Evolutionary conservation across 2,113 vertebrate species (phyloP).

Genomic region (Eidolon helvum): DNA sequence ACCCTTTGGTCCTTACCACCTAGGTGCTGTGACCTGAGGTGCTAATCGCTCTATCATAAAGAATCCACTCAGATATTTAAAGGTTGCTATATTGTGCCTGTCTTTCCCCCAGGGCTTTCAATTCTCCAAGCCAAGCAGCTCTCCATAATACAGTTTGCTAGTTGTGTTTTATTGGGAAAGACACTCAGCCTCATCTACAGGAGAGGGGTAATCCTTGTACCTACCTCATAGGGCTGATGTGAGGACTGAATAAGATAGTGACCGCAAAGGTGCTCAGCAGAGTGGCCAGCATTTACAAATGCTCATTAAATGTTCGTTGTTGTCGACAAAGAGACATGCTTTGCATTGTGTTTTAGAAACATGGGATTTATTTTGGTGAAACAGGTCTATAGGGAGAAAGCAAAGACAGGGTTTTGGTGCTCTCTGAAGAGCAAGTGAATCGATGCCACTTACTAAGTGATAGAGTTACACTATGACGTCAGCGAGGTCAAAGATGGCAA

Average conservation of each 20-base stretch:
- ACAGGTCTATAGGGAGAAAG: background rate
- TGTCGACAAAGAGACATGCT: background rate
- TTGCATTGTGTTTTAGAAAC: background rate
- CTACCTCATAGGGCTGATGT: background rate
- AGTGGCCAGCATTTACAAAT: background rate
- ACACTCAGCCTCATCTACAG: background rate
- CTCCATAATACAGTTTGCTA: background rate
- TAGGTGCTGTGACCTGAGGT: background rate
- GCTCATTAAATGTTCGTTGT: background rate
- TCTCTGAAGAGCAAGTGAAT: constrained; percentile 14
- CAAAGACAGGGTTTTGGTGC: background rate
- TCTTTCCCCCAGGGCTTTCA: background rate
- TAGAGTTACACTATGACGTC: background rate
- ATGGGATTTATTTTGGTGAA: background rate
- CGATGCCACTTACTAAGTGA: background rate
- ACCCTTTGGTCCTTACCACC: background rate
- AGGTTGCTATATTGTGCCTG: background rate
- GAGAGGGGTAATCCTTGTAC: background rate
- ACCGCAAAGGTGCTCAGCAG: background rate
- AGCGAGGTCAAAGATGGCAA: background rate
- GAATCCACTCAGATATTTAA: background rate
- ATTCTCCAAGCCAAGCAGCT: background rate
- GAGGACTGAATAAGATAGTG: background rate
- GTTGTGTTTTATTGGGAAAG: background rate
- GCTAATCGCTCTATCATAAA: background rate